Evolutionary conservation across 2,113 vertebrate species (phyloP), one percentile per base, ranked within the genome.

Genomic region (Oplegnathus fasciatus): DNA sequence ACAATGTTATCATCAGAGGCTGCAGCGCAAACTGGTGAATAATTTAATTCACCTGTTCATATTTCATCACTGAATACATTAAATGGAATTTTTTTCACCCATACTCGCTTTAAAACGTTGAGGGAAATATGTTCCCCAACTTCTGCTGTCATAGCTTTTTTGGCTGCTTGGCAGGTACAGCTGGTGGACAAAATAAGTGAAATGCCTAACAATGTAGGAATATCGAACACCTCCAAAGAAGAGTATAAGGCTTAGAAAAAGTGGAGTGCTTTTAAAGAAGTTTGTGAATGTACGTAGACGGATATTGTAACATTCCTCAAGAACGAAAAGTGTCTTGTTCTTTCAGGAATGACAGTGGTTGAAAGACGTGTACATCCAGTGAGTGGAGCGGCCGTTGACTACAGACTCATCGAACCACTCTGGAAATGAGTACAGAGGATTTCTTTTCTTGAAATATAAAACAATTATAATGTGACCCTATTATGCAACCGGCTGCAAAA

Each of bases 21-120:
- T 73, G 71, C 80, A 68, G 86, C 20, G 28, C 75, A 83, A 89
- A 87, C 83, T 78, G 60, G 76, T 94, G 82, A 94, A 94, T 93
- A 85, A 94, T 94, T 93, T 54, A 95, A 88, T 85, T 88, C 69
- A 93, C 86, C 88, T 93, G 88, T 92, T 91, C 91, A 91, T 92
- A 88, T 93, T 93, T 94, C 80, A 92, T 91, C 83, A 84, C 68
- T 32, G 86, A 89, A 90, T 90, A 89, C 74, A 94, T 94, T 87
- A 84, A 87, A 92, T 40, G 3, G 37, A 80, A 22, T 77, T 83
- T 69, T 83, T 78, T 86, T 24, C 54, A 66, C 40, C 52, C 6
- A 79, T 64, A 40, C 65, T 67, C 15, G 20, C 40, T 70, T 22
- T 78, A 64, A 90, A 90, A 83, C 20, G 55, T 54, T 48, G 44